Evolutionary conservation across 2,888 invertebrate genomes (phyloP), one percentile per base, ranked within the genome.

Genomic region (Leucozona laternaria): DNA sequence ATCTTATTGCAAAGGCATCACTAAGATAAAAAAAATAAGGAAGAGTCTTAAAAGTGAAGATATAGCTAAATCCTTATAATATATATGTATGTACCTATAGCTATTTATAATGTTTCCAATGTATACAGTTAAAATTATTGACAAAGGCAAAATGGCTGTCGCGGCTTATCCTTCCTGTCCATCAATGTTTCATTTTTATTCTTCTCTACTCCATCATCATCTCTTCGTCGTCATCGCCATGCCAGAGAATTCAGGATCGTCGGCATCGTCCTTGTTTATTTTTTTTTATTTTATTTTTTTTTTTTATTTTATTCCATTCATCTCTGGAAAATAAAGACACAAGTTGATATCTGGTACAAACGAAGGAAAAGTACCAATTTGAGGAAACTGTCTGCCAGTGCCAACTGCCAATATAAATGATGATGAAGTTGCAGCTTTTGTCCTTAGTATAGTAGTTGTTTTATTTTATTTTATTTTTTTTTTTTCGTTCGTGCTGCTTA

Each of bases 161-260:
- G 77, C 81, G 77, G 68, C 72, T 85, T 85, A 85, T 81, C 85
- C 85, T 78, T 73, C 45, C 70, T 75, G 85, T 85, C 85, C 80
- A 73, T 85, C 81, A 85, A 70, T 80, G 60, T 77, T 50, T 73
- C 17, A 53, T 53, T 66, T 48, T 66, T 45, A 34, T 66, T 34
- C 28, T 66, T 6, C 17, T 28, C 6, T 66, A 48, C 48, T 66
- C 76, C 68, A 80, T 68, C 84, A 84, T 79, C 80, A 84, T 79
- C 53, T 85, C 60, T 55, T 70, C 28, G 28, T 48, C 66, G 66
- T 48, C 66, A 66, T 66, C 76, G 68, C 48, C 43, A 66, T 34
- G 53, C 50, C 45, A 40, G 53, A 6, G 5, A 4, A 55, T 28
- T 55, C 58, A 28, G 55, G 43, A 28, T 45, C 17, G 11, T 45